Base-by-base conservation (phyloP, 2,888 invertebrate genomes). In the Stenolophus ochropezus region DNA sequence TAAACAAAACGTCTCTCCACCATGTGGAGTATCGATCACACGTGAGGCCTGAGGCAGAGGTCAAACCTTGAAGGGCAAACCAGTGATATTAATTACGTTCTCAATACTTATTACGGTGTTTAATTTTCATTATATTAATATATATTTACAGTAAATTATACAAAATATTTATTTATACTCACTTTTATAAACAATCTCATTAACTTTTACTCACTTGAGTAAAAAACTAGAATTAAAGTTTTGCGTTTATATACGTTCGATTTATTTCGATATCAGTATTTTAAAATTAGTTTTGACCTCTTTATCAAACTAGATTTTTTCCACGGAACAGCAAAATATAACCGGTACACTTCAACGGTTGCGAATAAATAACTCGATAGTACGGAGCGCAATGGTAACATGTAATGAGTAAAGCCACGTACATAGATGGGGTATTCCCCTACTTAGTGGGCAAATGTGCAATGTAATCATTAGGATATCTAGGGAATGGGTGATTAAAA, bases 1-100 rank as follows among this genome's bases (percentile, higher is more conserved):
- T 81, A 82, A 82, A 82, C 83, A 83, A 80, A 80, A 83, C 83
- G 82, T 83, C 84, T 83, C 84, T 83, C 83, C 80, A 83, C 82
- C 84, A 83, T 82, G 83, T 82, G 77, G 79, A 79, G 76, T 84
- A 84, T 84, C 83, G 84, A 84, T 84, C 83, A 83, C 83, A 83
- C 84, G 84, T 82, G 73, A 79, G 80, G 71, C 81, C 76, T 80
- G 83, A 84, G 84, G 84, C 76, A 80, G 83, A 84, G 84, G 84
- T 84, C 84, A 84, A 82, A 81, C 76, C 83, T 83, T 84, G 84
- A 84, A 84, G 84, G 84, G 83, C 84, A 84, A 82, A 81, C 81
- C 81, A 71, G 71, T 81, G 71, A 73, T 73, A 73, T 25, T 25
- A 25, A 71, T 33, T 71, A 71, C 47, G 71, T 71, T 71, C 47